phyloP scores from a whole-genome alignment of 2,113 vertebrate species.

The Neolamprologus hecqui region DNA sequence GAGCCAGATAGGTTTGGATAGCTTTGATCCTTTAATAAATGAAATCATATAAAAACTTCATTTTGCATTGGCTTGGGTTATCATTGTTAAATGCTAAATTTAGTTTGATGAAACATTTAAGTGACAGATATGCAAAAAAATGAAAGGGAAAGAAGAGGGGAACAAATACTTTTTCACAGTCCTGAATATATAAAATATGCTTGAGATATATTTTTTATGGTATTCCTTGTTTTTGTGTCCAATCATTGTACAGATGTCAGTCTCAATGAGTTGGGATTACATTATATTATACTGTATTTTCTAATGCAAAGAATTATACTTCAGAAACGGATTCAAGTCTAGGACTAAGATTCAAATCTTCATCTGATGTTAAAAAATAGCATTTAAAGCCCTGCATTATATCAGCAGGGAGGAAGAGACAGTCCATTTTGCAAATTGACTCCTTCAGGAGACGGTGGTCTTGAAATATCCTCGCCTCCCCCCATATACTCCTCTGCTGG shows the following conservation, averaged over 20 bases:
- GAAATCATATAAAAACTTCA: background rate
- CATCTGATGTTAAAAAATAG: slow-evolving; percentile 8
- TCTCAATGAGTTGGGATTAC: background rate
- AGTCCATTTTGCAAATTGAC: slow-evolving; percentile 53
- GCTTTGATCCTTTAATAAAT: background rate
- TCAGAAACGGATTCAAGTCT: background rate
- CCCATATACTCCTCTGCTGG: slow-evolving; percentile 12
- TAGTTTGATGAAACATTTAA: background rate
- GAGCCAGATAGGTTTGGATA: background rate
- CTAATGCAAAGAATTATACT: background rate
- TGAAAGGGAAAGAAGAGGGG: accelerated
- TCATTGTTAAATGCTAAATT: background rate
- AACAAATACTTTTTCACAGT: background rate
- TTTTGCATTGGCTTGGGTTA: background rate
- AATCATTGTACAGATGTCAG: background rate
- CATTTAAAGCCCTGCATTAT: slow-evolving; percentile 25
- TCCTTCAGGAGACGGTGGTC: slow-evolving; percentile 41
- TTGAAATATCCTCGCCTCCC: slow-evolving; percentile 28
- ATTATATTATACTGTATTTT: background rate
- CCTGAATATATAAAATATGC: accelerated
- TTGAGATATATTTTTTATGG: background rate
- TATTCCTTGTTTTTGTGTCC: background rate
- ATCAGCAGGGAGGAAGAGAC: slow-evolving; percentile 35
- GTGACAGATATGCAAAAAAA: background rate
- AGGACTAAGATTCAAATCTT: background rate